Evolutionary conservation across 2,888 invertebrate species (phyloP), one percentile per base, ranked within the genome.

Genomic region (Drosophila monieri): DNA sequence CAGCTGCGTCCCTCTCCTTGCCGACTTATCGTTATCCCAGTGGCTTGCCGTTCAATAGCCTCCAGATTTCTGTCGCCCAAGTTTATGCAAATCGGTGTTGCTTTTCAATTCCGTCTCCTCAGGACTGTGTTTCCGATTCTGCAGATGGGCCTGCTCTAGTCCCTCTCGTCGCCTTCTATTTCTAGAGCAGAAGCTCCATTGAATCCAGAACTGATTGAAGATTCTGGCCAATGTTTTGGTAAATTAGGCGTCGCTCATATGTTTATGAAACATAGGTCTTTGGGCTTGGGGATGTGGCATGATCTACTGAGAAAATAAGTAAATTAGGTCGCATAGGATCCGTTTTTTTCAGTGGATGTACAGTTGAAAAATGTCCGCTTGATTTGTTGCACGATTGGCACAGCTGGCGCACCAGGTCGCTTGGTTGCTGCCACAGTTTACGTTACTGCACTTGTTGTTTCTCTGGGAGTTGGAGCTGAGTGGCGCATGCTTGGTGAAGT

Each of bases 11-110:
- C 27, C 27, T 18, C 27, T 9, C 8, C 21, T 9, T 18, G 32
- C 32, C 27, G 52, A 27, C 37, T 69, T 76, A 67, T 74, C 76
- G 68, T 74, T 80, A 78, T 84, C 75, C 78, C 71, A 55, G 41
- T 53, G 73, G 69, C 74, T 84, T 44, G 58, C 73, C 73, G 74
- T 76, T 84, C 86, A 78, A 84, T 86, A 70, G 78, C 70, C 59
- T 55, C 39, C 62, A 51, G 44, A 15, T 41, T 46, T 44, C 35
- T 30, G 35, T 66, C 47, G 64, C 66, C 59, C 65, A 72, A 78
- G 80, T 80, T 83, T 88, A 87, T 87, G 88, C 83, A 88, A 88
- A 88, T 85, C 72, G 72, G 76, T 78, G 85, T 87, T 76, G 85
- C 86, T 84, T 83, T 83, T 86, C 87, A 80, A 83, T 86, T 86